These are phyloP conservation scores for Netelia inedita DNA, from an alignment of 2,888 invertebrate genomes.

Conservation along the genomic window DNA sequence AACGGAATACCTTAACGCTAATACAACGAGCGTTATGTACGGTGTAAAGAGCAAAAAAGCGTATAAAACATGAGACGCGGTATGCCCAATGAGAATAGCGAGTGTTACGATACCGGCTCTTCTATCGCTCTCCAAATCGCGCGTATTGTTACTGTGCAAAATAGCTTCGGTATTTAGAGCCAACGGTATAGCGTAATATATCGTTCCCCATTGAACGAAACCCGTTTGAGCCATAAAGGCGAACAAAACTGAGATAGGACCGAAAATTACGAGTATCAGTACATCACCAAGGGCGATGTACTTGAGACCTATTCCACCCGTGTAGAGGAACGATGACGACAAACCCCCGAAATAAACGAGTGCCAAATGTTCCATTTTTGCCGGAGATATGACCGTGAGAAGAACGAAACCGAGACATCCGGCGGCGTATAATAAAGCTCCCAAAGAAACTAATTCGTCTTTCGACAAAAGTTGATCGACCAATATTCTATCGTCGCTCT, in stretches of 20 bases:
- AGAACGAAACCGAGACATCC: slow-evolving; percentile 94
- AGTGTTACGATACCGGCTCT: slow-evolving; percentile 97
- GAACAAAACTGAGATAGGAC: slow-evolving; percentile 97
- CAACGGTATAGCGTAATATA: slow-evolving; percentile 97
- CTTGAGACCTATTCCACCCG: slow-evolving; percentile 97
- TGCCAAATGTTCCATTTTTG: slow-evolving; percentile 97
- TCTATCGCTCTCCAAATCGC: slow-evolving; percentile 95
- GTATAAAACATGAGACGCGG: slow-evolving; percentile 96
- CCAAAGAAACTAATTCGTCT: slow-evolving; percentile 94
- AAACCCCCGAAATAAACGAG: slow-evolving; percentile 97
- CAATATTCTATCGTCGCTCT: slow-evolving; percentile 96
- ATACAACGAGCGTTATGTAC: slow-evolving; percentile 95
- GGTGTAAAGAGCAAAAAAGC: slow-evolving; percentile 96
- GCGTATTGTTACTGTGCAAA: slow-evolving; percentile 97
- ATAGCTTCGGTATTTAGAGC: slow-evolving; percentile 98
- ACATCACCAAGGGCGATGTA: slow-evolving; percentile 98
- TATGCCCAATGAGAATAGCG: slow-evolving; percentile 96
- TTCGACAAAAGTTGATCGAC: slow-evolving; percentile 96
- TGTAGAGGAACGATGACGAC: slow-evolving; percentile 98
- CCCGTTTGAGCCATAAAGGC: slow-evolving; percentile 97
- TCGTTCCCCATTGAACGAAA: slow-evolving; percentile 94
- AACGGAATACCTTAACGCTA: slow-evolving; percentile 92
- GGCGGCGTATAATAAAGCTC: slow-evolving; percentile 94
- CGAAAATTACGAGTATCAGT: slow-evolving; percentile 96
- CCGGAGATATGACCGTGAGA: slow-evolving; percentile 92